phyloP scores from a whole-genome alignment of 2,113 vertebrate species.

The Capra hircus region DNA sequence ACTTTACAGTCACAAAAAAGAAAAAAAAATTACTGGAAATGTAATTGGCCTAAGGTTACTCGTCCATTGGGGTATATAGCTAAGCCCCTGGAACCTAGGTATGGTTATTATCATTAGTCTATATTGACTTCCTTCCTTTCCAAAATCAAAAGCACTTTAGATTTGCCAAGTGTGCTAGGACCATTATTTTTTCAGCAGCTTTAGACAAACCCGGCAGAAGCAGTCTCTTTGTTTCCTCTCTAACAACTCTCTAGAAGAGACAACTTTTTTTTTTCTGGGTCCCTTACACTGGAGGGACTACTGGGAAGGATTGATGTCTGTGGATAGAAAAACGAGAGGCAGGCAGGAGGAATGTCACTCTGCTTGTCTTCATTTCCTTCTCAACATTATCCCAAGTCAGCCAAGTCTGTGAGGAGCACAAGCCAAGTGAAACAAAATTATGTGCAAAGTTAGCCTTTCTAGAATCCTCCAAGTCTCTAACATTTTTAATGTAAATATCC shows the following conservation, averaged over 20 bases:
- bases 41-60: background rate
- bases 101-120: background rate
- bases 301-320: background rate
- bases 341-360: background rate
- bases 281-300: background rate
- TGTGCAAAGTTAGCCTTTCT: background rate
- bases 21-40: background rate
- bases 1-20: background rate
- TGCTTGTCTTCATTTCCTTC: background rate
- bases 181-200: background rate
- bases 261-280: background rate
- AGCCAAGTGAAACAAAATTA: background rate
- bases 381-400: background rate
- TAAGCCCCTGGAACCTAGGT: background rate
- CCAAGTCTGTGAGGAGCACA: rapidly evolving
- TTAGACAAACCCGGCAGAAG: background rate
- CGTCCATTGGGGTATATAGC: background rate
- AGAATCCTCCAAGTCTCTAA: background rate
- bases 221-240: background rate
- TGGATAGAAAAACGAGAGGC: background rate
- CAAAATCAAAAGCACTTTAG: background rate
- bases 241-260: background rate
- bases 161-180: background rate
- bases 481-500: background rate
- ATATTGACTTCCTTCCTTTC: background rate